Conservation (phyloP, 2,888 invertebrate species). For the Strigamia crassipes region DNA sequence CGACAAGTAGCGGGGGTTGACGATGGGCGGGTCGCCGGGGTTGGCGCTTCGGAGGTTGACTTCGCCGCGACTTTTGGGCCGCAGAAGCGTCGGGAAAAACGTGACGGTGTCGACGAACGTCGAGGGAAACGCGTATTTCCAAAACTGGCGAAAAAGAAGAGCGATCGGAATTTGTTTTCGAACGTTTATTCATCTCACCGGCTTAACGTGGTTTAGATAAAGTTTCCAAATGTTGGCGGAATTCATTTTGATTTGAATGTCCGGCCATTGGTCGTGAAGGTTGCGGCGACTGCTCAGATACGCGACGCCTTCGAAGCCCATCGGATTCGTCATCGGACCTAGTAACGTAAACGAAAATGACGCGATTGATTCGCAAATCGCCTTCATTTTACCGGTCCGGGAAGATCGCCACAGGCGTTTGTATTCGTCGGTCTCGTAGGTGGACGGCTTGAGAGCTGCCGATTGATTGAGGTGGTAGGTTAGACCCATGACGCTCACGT, state of each 20-base stretch:
- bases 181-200: background rate
- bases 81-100: background rate
- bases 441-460: background rate
- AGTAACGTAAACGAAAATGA: no score
- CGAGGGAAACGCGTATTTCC: background rate
- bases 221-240: background rate
- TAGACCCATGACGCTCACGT: background rate
- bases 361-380: no score
- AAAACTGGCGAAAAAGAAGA: no score
- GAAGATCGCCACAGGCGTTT: background rate
- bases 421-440: background rate
- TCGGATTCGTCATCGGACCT: constrained; percentile 14
- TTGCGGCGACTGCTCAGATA: background rate
- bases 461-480: background rate
- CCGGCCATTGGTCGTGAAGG: background rate
- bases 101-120: background rate
- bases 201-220: background rate
- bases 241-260: constrained; percentile 17
- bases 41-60: background rate
- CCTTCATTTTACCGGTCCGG: no score
- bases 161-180: no score
- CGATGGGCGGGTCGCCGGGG: background rate
- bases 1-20: background rate
- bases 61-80: background rate
- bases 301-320: constrained; percentile 1